phyloP scores from a whole-genome alignment of 2,113 vertebrate genomes.

The Cisticola juncidis region DNA sequence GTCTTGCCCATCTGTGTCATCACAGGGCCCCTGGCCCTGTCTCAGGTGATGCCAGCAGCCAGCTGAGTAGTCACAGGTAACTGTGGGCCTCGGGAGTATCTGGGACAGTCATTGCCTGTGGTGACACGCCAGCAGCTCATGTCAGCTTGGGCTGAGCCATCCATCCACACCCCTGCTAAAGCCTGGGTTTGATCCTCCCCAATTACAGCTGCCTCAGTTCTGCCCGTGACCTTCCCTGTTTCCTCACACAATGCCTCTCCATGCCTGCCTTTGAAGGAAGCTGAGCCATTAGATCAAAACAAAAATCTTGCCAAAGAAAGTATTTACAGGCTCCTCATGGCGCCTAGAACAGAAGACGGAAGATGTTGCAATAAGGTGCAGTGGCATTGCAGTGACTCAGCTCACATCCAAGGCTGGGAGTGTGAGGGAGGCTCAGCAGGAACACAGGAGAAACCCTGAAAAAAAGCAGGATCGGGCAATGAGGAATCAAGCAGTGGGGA shows the following conservation, averaged over 20 bases:
- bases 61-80: not conserved
- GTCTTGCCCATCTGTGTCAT: not conserved
- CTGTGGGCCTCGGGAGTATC: not conserved
- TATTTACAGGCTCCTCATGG: constrained; percentile 2
- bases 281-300: not conserved
- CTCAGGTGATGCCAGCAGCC: not conserved
- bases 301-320: not conserved
- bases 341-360: not conserved
- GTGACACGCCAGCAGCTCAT: not conserved
- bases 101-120: not conserved
- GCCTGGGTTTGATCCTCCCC: not conserved
- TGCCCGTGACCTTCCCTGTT: not conserved
- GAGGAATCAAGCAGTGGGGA: not conserved
- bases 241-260: not conserved
- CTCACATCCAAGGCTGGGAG: not conserved
- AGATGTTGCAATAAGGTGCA: not conserved
- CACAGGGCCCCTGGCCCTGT: fast-evolving
- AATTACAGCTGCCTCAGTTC: not conserved
- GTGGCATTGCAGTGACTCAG: not conserved
- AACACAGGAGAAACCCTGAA: not conserved
- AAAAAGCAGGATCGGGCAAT: not conserved
- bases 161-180: not conserved
- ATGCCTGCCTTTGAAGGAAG: not conserved
- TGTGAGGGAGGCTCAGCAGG: not conserved
- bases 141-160: not conserved